A percentile compares a stretch with the other conserved stretches of the same genome.
Conservation (phyloP, 1,140 invertebrate genomes). For the Chionoecetes opilio region DNA sequence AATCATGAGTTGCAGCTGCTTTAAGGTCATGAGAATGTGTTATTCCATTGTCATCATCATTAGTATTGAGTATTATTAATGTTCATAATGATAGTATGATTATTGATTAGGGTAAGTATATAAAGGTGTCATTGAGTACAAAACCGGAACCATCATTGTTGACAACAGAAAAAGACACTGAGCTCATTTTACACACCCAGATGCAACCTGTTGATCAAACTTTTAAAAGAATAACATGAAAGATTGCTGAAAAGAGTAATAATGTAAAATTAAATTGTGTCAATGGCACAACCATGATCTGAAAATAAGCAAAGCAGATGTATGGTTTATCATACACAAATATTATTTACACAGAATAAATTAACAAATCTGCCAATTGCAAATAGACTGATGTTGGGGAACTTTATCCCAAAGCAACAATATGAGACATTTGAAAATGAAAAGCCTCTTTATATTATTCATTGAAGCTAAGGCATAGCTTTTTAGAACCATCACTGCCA, state of each 20-base stretch:
- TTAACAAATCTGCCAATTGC: neutral
- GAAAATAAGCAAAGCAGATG: neutral
- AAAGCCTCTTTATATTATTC: neutral
- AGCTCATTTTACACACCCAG: neutral
- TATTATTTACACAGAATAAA: neutral
- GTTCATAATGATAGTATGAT: neutral
- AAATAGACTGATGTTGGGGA: neutral
- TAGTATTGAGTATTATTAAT: no score
- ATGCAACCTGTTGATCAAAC: neutral
- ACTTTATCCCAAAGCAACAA: neutral
- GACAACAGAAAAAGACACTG: neutral
- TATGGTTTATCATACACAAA: constrained; percentile 29
- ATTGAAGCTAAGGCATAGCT: neutral
- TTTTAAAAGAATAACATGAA: neutral
- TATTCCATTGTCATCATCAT: neutral
- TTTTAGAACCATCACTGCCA: neutral
- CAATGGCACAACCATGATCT: neutral
- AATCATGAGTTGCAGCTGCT: neutral
- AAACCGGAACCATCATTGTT: neutral
- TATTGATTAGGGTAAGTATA: neutral
- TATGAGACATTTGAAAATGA: neutral
- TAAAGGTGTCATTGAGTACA: neutral
- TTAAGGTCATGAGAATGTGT: neutral
- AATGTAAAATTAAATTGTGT: neutral
- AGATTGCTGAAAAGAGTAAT: neutral